Base-by-base conservation (phyloP, 2,888 invertebrate species). In the Pyrocoelia pectoralis region DNA sequence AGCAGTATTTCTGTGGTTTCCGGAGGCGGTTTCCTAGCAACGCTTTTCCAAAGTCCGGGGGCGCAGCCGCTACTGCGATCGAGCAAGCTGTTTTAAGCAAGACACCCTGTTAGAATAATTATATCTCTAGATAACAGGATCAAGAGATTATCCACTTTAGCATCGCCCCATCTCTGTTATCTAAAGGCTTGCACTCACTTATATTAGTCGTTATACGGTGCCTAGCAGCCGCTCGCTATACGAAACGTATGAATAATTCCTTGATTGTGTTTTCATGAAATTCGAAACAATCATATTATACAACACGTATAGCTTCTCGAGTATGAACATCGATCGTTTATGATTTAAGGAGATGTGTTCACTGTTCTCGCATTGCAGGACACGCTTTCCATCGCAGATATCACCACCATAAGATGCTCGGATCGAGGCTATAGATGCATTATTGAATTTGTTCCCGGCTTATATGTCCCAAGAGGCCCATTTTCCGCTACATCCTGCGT, bases 31-130 rank as follows among this genome's bases (percentile, higher is more conserved):
- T 75, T 72, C 81, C 79, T 80, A 79, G 80, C 80, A 81, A 80
- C 80, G 77, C 69, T 68, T 65, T 56, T 52, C 68, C 68, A 68
- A 67, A 70, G 73, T 70, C 66, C 68, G 68, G 70, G 72, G 71
- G 69, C 73, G 74, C 74, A 73, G 73, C 73, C 70, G 73, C 74
- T 68, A 69, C 74, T 65, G 72, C 74, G 76, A 78, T 78, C 78
- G 75, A 77, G 77, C 81, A 81, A 81, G 81, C 81, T 81, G 81
- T 81, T 81, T 80, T 79, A 80, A 80, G 77, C 80, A 81, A 81
- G 81, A 81, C 80, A 80, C 80, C 80, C 80, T 78, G 81, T 81
- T 80, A 79, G 80, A 81, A 81, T 81, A 81, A 81, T 81, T 81
- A 81, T 80, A 81, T 80, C 80, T 80, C 76, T 74, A 80, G 82